Evolutionary conservation across 1,140 invertebrate species (phyloP), one percentile per base, ranked within the genome.

Genomic region (Phenacoccus solenopsis): DNA sequence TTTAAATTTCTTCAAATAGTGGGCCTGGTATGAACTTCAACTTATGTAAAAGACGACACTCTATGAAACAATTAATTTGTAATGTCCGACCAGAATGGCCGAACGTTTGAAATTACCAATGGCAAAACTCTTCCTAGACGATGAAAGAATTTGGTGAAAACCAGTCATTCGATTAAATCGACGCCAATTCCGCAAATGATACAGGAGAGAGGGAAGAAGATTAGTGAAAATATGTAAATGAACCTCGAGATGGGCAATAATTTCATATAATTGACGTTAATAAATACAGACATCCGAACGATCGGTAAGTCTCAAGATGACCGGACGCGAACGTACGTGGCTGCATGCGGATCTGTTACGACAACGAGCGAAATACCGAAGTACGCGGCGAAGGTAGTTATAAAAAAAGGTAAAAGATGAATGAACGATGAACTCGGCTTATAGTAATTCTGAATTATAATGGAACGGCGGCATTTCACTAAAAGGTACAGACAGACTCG

Each of bases 401-500:
- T 49, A n/a, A n/a, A 16, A 49, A 10, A 16, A 16, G 20, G 13
- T 16, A 16, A 49, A 49, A 49, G 16, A 49, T 64, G 59, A 64
- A 64, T 64, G 25, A 64, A 64, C 59, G 59, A 64, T 64, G 59
- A 64, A 27, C 59, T 64, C 13, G 20, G 21, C 20, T 24, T 38
- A 10, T 10, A 10, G 25, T 64, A 25, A 64, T 64, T 64, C 59
- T 64, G 59, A 64, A 64, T 64, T 64, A 64, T 64, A 64, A 64
- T 64, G 59, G 59, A 64, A 27, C 59, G 59, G 59, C 59, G 59
- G 59, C 20, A 25, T 64, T 25, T 10, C 13, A 64, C 21, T 25
- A 64, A 64, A 27, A 64, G 59, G 59, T 27, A 64, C 59, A 64
- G 25, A 64, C 59, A 64, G 59, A 64, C 59, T 64, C 59, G 59